phyloP scores from a whole-genome alignment of 1,140 invertebrate species.

The Ylistrum balloti region DNA sequence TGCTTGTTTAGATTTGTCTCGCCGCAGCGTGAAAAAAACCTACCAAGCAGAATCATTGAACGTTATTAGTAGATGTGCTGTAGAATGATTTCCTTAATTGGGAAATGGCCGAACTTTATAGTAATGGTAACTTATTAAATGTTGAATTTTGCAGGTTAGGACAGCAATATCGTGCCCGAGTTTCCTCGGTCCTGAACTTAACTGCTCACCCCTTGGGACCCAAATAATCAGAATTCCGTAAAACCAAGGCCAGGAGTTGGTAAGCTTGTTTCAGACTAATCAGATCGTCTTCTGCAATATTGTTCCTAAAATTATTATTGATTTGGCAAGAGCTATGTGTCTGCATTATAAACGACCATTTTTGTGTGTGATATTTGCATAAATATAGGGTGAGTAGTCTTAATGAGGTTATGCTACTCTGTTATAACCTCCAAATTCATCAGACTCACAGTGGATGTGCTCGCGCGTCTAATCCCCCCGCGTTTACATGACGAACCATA shows the following conservation, averaged over 20 bases:
- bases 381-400: slow-evolving; percentile 38
- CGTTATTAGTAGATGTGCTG: neutral
- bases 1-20: slow-evolving; percentile 10
- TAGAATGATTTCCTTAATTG: slow-evolving; percentile 42
- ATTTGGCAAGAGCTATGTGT: slow-evolving; percentile 41
- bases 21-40: neutral
- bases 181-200: slow-evolving; percentile 2
- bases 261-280: slow-evolving; percentile 42
- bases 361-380: slow-evolving; percentile 28
- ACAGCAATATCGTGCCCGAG: slow-evolving; percentile 8
- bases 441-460: slow-evolving; percentile 6
- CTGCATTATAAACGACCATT: slow-evolving; percentile 39
- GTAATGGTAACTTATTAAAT: slow-evolving; percentile 45
- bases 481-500: slow-evolving; percentile 34
- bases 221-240: slow-evolving; percentile 36
- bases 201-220: slow-evolving; percentile 14
- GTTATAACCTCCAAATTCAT: slow-evolving; percentile 34
- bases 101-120: slow-evolving; percentile 43
- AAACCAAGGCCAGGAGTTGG: slow-evolving; percentile 41
- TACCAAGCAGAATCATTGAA: slow-evolving; percentile 12
- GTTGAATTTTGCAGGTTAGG: slow-evolving; percentile 45
- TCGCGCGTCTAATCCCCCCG: slow-evolving; percentile 35
- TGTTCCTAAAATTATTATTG: slow-evolving; percentile 49
- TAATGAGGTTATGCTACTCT: slow-evolving; percentile 34
- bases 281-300: slow-evolving; percentile 41